Evolutionary conservation across 2,797 vertebrate genomes (phyloP), one percentile per base, ranked within the genome.

Genomic region (Scyliorhinus canicula): DNA sequence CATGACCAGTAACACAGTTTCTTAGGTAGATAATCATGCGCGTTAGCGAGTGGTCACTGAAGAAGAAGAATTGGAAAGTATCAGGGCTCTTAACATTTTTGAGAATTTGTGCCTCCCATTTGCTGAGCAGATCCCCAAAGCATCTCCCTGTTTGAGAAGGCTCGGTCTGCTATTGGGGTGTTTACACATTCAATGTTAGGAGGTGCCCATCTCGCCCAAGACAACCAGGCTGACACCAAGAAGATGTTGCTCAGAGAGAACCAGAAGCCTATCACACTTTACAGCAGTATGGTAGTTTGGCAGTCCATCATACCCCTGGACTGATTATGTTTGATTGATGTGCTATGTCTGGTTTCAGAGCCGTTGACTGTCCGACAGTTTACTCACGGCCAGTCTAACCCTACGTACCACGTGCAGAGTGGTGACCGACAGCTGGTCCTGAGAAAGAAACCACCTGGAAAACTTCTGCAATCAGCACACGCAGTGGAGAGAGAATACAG

Each of bases 401-500:
- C 95, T 0, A 98, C 97, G 11, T 98, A 97, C 93, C 96, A 95
- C 1, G 0, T 98, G 95, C 96, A 14, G 93, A 96, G 96, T 95
- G 97, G 96, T 28, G 96, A 86, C 69, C 97, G 0, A 16, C 95
- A 96, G 52, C 95, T 98, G 14, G 97, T 98, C 91, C 96, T 98
- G 95, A 97, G 98, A 96, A 98, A 97, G 96, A 98, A 98, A 86
- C 96, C 97, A 0, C 96, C 96, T 0, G 95, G 95, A 1, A 95
- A 95, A 24, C 96, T 96, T 24, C 95, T 96, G 31, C 97, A 97
- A 0, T 95, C 96, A 0, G 96, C 97, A 19, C 96, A 95, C 31
- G 96, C 97, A 4, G 86, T 98, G 0, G 95, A 96, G 3, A 96
- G 96, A 95, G 98, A 98, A 69, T 97, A 96, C 97, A 98, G 98